These are phyloP conservation scores for Euwallacea similis DNA, from an alignment of 1,140 invertebrate species.

Conservation along the genomic window DNA sequence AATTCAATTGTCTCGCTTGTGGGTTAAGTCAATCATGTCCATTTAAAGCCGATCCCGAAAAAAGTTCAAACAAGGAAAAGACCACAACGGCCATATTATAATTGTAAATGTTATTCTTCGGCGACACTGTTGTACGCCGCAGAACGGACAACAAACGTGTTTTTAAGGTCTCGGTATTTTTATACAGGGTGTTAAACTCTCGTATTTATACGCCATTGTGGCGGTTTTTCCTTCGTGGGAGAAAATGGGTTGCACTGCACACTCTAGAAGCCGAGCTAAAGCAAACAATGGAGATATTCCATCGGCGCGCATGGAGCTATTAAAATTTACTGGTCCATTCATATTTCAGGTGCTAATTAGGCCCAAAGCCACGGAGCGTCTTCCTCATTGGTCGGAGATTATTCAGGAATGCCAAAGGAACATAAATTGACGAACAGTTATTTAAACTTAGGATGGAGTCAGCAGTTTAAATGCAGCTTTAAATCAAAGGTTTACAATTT, in stretches of 20 bases:
- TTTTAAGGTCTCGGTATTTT: slow-evolving; percentile 25
- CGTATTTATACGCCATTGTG: slow-evolving; percentile 12
- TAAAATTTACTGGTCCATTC: neutral
- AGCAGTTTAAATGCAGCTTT: no score
- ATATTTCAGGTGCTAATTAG: neutral
- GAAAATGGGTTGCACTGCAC: neutral
- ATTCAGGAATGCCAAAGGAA: slow-evolving; percentile 29
- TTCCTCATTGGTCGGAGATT: slow-evolving; percentile 6
- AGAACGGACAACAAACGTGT: slow-evolving; percentile 18
- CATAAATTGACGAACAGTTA: slow-evolving; percentile 28
- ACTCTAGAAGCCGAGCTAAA: no score
- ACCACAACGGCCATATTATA: slow-evolving; percentile 31
- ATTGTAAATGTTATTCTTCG: slow-evolving; percentile 31
- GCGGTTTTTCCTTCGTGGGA: slow-evolving; percentile 23
- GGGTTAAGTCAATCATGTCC: slow-evolving; percentile 25
- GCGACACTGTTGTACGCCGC: slow-evolving; percentile 21
- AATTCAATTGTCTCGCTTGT: slow-evolving; percentile 10
- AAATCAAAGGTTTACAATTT: no score
- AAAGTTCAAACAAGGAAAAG: slow-evolving; percentile 29
- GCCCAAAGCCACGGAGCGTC: neutral
- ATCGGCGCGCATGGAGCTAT: neutral
- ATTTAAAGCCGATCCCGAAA: slow-evolving; percentile 23
- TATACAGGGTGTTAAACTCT: slow-evolving; percentile 33
- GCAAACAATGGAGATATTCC: neutral
- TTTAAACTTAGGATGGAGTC: slow-evolving; percentile 17